A percentile compares a stretch with the other conserved stretches of the same genome.
Evolutionary conservation across 2,797 vertebrate genomes (phyloP).

Genomic region (Streptopelia turtur): DNA sequence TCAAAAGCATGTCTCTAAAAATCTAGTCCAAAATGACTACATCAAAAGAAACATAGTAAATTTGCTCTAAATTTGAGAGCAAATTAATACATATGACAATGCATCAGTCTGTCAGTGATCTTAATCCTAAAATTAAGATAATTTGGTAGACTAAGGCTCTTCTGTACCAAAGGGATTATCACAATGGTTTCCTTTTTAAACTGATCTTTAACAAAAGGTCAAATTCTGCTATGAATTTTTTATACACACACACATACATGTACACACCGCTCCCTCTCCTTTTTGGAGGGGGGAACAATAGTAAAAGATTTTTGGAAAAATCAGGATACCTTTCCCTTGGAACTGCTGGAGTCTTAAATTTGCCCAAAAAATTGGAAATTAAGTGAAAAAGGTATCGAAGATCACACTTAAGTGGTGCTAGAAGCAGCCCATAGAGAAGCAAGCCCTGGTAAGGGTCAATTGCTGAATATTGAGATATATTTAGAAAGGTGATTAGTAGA

Average conservation of each 20-base stretch:
- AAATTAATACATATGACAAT: slow-evolving; percentile 22
- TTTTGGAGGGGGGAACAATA: neutral
- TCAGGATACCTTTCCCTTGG: neutral
- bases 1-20: neutral
- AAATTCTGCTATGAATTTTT: neutral
- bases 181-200: neutral
- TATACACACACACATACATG: neutral
- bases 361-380: neutral
- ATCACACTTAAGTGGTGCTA: neutral
- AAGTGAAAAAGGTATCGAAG: neutral
- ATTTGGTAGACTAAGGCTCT: neutral
- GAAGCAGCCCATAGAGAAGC: neutral
- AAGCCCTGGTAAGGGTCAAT: neutral
- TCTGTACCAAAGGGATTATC: neutral
- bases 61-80: neutral
- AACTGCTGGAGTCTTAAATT: neutral
- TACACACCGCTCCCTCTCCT: neutral
- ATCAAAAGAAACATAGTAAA: slow-evolving; percentile 7
- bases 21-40: neutral
- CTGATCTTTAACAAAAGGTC: neutral
- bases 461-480: neutral
- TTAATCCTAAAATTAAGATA: slow-evolving; percentile 14
- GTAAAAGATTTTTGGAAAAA: neutral
- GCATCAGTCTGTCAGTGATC: neutral
- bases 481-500: neutral